Evolutionary conservation across 1,140 invertebrate genomes (phyloP), one percentile per base, ranked within the genome.

Genomic region (Cheumatopsyche charites): DNA sequence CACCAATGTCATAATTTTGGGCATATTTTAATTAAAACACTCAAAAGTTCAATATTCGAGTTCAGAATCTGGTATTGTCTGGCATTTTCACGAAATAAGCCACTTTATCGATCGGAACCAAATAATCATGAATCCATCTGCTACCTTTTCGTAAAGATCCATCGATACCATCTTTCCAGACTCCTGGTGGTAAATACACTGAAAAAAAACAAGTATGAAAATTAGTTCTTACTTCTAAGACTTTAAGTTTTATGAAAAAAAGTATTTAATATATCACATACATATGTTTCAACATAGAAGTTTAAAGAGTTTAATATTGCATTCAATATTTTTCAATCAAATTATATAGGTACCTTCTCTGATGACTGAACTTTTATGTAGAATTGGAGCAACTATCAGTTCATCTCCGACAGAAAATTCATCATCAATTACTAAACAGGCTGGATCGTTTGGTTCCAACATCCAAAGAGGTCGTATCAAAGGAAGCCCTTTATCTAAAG

Each of bases 371-470:
- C 89, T 89, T 0, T 88, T 84, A 55, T 91, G 85, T 3, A 98
- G 79, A 41, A 98, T 89, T 0, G 96, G 96, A 0, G 96, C 96
- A 0, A 98, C 95, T 12, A 98, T 91, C 0, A 97, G 83, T 77
- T 96, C 92, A 75, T 96, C 90, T 0, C 96, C 96, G 0, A 98
- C 87, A 0, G 93, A 90, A 83, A 98, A 98, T 79, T 98, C 92
- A 77, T 96, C 94, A 42, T 88, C 88, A 1, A 95, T 90, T 0
- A 87, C 86, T 26, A 93, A 88, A 55, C 94, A 93, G 0, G 90
- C 88, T 0, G 88, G 82, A 82, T 97, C 95, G 0, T 89, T 85
- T 0, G 94, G 92, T 70, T 94, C 91, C 26, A 95, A 83, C 92
- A 97, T 94, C 95, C 96, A 98, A 13, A 98, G 82, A 0, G 96